Percentiles rank a stretch among this genome's conserved stretches.
phyloP scores from a whole-genome alignment of 2,113 vertebrate species.

The Pseudorhombus dupliciocellatus region DNA sequence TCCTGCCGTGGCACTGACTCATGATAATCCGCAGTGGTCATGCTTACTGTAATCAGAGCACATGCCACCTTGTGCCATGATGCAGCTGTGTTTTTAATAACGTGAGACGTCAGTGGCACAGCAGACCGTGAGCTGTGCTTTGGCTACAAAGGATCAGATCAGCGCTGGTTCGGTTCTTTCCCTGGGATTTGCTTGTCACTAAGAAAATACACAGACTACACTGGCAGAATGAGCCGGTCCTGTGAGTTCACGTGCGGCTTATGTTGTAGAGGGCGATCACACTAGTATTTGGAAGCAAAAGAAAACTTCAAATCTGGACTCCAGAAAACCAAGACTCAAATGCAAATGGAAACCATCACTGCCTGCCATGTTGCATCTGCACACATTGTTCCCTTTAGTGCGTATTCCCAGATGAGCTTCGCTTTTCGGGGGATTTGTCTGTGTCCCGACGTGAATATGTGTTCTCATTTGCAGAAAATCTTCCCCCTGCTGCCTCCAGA shows the following conservation, averaged over 20 bases:
- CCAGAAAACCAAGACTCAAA: slow-evolving; percentile 7
- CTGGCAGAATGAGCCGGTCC: background rate
- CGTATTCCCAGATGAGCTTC: slow-evolving; percentile 10
- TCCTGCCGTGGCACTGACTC: background rate
- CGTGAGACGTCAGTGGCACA: background rate
- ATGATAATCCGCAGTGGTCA: too few species aligned
- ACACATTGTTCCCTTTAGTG: slow-evolving; percentile 23
- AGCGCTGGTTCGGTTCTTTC: slow-evolving; percentile 3
- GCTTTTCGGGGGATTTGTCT: slow-evolving; percentile 6
- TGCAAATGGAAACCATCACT: slow-evolving; percentile 20
- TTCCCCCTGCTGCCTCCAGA: background rate
- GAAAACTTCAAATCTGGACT: slow-evolving; percentile 15
- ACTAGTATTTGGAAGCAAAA: slow-evolving; percentile 30
- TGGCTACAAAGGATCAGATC: background rate
- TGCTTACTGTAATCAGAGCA: too few species aligned
- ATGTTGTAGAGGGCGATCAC: slow-evolving; percentile 3
- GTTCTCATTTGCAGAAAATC: background rate
- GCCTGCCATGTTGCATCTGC: slow-evolving; percentile 12
- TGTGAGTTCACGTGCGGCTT: slow-evolving; percentile 14
- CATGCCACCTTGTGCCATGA: too few species aligned
- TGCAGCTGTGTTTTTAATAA: background rate
- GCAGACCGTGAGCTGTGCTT: background rate
- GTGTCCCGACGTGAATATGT: slow-evolving; percentile 12
- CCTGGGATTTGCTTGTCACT: background rate
- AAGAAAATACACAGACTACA: slow-evolving; percentile 10